Evolutionary conservation across 2,888 invertebrate genomes (phyloP), one percentile per base, ranked within the genome.

Genomic region (Euphydryas editha): DNA sequence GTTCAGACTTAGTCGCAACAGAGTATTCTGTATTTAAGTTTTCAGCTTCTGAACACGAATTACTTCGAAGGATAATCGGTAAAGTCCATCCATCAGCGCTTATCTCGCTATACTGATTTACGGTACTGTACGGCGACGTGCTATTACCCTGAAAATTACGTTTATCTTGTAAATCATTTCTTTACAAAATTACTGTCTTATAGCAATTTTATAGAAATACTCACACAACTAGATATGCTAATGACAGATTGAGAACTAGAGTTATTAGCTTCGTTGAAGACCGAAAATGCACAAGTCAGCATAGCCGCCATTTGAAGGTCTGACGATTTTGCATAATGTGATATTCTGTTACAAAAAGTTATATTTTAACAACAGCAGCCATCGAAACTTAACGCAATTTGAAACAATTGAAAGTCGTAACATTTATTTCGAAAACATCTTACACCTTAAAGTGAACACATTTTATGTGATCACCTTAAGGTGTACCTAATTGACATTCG

Each of bases 291-390:
- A 81, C 98, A 98, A 70, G 97, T 96, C 65, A 99, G 83, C 96
- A 99, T 97, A 1, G 98, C 98, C 4, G 98, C 97, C 86, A 97
- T 99, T 90, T 99, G 99, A 17, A 98, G 93, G 84, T 99, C 98
- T 7, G 95, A 95, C 61, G 96, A 94, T 73, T 94, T 94, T 0
- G 97, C 97, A 82, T 96, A 97, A 85, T 97, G 96, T 56, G 95
- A 93, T 79, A 97, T 97, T 82, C 96, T 96, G 86, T 71, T 87
- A 87, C 17, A 57, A 65, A 51, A 61, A 59, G 11, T 49, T 3
- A 13, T 4, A 13, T 20, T 49, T 18, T 20, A 13, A 1, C 20
- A 20, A 6, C 1, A 13, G 1, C 20, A 20, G 13, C 1, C 15
- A 5, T 20, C 18, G 11, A 13, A 3, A 47, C 13, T 10, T 39